phyloP scores from a whole-genome alignment of 2,113 vertebrate genomes.

The Hippolais icterina region DNA sequence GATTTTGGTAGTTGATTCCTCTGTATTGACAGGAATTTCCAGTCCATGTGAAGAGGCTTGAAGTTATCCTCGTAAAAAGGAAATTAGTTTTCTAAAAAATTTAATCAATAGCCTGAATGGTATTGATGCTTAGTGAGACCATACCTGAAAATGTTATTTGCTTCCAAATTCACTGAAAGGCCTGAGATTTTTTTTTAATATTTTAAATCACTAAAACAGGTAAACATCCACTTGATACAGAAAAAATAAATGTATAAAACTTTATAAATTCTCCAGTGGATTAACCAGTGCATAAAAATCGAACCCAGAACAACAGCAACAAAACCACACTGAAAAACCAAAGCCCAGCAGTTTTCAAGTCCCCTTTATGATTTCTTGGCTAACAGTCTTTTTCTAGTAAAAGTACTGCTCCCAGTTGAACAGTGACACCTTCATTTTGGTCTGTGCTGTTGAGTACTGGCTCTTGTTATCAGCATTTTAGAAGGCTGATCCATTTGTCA shows the following conservation, averaged over 20 bases:
- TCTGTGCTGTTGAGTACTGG: background rate
- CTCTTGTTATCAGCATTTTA: background rate
- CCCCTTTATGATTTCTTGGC: background rate
- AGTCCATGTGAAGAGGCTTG: background rate
- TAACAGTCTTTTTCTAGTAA: background rate
- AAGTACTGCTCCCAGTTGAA: background rate
- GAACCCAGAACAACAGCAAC: background rate
- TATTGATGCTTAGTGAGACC: background rate
- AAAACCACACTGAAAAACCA: background rate
- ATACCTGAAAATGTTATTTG: background rate
- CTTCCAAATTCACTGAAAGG: background rate
- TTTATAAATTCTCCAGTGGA: background rate
- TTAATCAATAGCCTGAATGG: background rate
- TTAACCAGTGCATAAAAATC: background rate
- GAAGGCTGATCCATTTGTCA: background rate
- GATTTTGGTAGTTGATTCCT: background rate
- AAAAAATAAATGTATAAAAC: background rate
- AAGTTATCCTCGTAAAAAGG: background rate
- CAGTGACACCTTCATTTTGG: background rate
- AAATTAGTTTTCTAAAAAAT: background rate
- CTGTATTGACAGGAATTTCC: background rate
- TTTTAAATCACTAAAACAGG: background rate
- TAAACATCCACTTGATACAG: background rate
- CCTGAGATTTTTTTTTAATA: background rate
- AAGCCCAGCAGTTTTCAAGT: background rate